Evolutionary conservation across 2,797 vertebrate species (phyloP).

Genomic region (Eulemur rubriventer): DNA sequence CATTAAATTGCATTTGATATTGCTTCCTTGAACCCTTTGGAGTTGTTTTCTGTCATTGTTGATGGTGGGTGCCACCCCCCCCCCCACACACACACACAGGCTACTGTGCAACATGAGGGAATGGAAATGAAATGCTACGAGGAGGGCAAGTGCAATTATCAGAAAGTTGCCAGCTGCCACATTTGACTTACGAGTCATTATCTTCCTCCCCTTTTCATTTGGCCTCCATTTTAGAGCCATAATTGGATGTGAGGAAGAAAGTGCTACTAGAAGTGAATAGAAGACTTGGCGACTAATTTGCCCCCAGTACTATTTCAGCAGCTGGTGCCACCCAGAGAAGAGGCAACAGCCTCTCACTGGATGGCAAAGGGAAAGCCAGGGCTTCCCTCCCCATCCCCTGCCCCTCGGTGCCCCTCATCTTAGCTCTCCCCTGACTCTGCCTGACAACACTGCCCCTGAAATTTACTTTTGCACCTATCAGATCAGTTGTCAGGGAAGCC

Average conservation of each 20-base stretch:
- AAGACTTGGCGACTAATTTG: neutral
- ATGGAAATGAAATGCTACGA: neutral
- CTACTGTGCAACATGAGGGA: neutral
- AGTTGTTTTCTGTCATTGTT: neutral
- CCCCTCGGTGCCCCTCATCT: constrained; percentile 6
- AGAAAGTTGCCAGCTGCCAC: constrained; percentile 34
- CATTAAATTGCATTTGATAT: constrained; percentile 63
- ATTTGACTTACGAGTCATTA: neutral
- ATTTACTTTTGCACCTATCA: constrained; percentile 58
- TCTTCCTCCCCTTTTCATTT: constrained; percentile 12
- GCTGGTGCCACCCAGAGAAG: neutral
- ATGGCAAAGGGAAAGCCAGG: neutral
- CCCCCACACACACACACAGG: neutral
- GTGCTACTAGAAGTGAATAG: neutral
- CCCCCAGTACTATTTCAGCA: neutral
- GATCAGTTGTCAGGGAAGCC: constrained; percentile 65
- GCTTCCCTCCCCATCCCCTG: neutral
- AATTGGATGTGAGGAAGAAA: constrained; percentile 31
- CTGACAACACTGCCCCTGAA: constrained; percentile 56
- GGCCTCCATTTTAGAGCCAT: constrained; percentile 40
- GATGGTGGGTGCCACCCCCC: too few species aligned
- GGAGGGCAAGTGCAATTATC: neutral
- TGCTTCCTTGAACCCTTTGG: constrained; percentile 35
- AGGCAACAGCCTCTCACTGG: too few species aligned
- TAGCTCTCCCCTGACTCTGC: neutral